Conservation (phyloP, 2,797 vertebrate species). For the Hylomyscus alleni region DNA sequence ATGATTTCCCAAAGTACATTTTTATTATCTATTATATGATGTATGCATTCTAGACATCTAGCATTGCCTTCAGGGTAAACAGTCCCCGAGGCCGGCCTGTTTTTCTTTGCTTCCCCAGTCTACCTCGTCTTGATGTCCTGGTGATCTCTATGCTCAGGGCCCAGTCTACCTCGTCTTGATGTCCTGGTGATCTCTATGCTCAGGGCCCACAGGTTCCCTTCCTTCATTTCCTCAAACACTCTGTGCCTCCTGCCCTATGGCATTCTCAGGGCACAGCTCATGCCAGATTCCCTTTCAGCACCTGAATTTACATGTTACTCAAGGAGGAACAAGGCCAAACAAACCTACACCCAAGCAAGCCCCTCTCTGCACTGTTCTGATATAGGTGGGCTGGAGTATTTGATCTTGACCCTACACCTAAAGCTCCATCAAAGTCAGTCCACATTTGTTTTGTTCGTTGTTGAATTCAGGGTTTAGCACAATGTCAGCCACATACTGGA, state of each 20-base stretch:
- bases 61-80: not conserved
- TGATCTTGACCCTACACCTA: not conserved
- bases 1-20: not conserved
- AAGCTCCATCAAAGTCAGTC: not conserved
- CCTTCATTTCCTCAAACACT: not conserved
- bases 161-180: not conserved
- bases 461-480: not conserved
- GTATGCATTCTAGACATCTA: not conserved
- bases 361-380: not conserved
- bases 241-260: not conserved
- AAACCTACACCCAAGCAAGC: not conserved
- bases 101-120: not conserved
- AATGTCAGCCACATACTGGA: not conserved
- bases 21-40: not conserved
- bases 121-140: not conserved
- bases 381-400: too few relatives aligned
- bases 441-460: not conserved
- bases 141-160: not conserved
- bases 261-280: not conserved
- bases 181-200: not conserved
- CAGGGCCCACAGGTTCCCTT: not conserved
- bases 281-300: not conserved
- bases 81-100: not conserved
- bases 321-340: not conserved
- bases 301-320: not conserved